Percentiles rank a stretch among this genome's conserved stretches.
These are phyloP conservation scores for Sesamia inferens DNA, from an alignment of 2,888 invertebrate species.

Conservation along the genomic window DNA sequence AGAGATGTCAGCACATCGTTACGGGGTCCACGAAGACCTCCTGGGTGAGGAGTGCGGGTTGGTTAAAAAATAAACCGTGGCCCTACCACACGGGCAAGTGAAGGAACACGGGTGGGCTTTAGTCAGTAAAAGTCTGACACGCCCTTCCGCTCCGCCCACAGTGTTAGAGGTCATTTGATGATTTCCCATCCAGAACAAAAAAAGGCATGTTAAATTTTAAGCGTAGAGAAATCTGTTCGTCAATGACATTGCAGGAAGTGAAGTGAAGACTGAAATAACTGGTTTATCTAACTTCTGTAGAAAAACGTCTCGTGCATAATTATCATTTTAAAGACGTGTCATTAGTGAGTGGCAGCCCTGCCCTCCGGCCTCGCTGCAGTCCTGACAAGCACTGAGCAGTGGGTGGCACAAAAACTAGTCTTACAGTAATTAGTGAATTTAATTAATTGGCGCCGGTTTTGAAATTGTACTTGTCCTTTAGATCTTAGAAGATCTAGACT, in stretches of 20 bases:
- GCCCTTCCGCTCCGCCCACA: too few relatives aligned
- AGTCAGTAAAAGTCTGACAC: too few relatives aligned
- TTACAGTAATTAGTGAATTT: conserved; percentile 44
- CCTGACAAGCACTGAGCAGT: conserved; percentile 19
- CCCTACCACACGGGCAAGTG: too few relatives aligned
- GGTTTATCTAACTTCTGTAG: not conserved
- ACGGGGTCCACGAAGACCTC: too few relatives aligned
- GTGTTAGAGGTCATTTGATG: too few relatives aligned
- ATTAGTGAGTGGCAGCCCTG: conserved; percentile 13
- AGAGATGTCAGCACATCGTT: too few relatives aligned
- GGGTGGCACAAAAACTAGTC: conserved; percentile 45
- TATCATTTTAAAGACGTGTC: conserved; percentile 8
- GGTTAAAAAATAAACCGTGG: too few relatives aligned
- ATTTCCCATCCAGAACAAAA: too few relatives aligned
- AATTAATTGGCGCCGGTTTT: conserved; percentile 56
- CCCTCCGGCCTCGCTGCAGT: conserved; percentile 37
- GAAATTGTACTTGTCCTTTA: conserved; percentile 50
- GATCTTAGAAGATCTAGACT: conserved; percentile 47
- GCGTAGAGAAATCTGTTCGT: not conserved
- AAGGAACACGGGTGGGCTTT: too few relatives aligned
- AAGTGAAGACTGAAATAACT: not conserved
- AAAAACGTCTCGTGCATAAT: not conserved
- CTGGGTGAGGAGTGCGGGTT: too few relatives aligned
- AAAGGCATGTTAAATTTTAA: not conserved
- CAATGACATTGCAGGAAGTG: not conserved